Conservation (phyloP, 2,888 invertebrate genomes). For the Drosophila hamatofila region DNA sequence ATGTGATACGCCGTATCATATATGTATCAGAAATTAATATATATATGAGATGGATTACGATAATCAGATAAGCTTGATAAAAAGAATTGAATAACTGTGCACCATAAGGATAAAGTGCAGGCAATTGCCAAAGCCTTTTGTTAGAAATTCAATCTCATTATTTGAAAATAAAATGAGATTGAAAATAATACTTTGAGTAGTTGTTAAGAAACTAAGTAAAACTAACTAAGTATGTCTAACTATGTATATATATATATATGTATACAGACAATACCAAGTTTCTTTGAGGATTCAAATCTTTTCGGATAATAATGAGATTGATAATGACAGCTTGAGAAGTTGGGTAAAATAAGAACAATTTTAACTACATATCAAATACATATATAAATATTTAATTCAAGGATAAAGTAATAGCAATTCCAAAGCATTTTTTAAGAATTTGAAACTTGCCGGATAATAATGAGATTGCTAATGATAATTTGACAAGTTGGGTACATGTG, state of each 20-base stretch:
- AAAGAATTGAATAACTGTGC: no score
- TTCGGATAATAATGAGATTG: not conserved
- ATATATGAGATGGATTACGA: no score
- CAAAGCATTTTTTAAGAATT: not conserved
- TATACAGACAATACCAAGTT: not conserved
- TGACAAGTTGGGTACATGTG: constrained; percentile 8
- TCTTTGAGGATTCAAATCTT: no score
- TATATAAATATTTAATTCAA: not conserved
- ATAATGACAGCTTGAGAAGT: not conserved
- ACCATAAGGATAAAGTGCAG: not conserved
- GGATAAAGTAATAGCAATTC: not conserved
- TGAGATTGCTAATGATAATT: not conserved
- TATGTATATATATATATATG: no score
- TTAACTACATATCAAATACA: not conserved
- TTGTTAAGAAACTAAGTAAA: not conserved
- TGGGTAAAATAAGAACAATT: not conserved
- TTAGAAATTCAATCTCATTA: not conserved
- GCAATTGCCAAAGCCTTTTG: not conserved
- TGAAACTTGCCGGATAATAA: not conserved
- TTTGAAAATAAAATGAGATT: not conserved
- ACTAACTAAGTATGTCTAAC: no score
- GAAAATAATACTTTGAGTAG: not conserved
- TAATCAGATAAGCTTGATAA: no score
- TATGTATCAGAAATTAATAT: no score
- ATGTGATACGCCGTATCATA: no score